Conservation (phyloP, 2,888 invertebrate genomes). For the Pseudolycoriella hygida region DNA sequence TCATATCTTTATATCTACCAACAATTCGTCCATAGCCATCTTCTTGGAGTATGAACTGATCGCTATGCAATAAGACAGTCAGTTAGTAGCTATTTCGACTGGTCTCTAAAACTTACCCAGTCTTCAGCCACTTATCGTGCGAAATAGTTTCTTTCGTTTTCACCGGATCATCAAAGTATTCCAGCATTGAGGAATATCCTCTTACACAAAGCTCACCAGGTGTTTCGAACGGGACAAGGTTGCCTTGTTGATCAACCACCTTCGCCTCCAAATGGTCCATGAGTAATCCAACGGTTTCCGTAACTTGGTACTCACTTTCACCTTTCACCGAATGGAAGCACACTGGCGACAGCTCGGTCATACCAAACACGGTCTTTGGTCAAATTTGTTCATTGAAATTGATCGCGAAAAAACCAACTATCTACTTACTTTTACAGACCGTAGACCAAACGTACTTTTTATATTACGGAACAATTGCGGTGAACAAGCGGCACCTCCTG, state of each 20-base stretch:
- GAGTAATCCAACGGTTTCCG: slow-evolving; percentile 35
- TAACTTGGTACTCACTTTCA: slow-evolving; percentile 29
- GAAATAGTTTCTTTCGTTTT: slow-evolving; percentile 50
- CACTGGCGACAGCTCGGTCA: slow-evolving; percentile 38
- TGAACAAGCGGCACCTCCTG: slow-evolving; percentile 58
- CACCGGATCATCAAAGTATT: slow-evolving; percentile 54
- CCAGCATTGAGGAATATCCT: slow-evolving; percentile 52
- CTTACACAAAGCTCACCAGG: slow-evolving; percentile 56
- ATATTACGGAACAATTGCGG: slow-evolving; percentile 37
- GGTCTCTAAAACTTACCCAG: slow-evolving; percentile 35
- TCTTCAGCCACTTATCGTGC: slow-evolving; percentile 51
- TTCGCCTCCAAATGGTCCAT: slow-evolving; percentile 37
- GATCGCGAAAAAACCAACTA: neutral
- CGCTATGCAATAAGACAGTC: slow-evolving; percentile 28
- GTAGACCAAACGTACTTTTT: slow-evolving; percentile 28
- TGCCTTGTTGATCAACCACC: slow-evolving; percentile 40
- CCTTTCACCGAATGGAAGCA: slow-evolving; percentile 33
- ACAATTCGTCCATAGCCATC: slow-evolving; percentile 50
- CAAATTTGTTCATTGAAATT: slow-evolving; percentile 20
- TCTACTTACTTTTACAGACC: slow-evolving; percentile 29
- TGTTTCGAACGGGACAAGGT: slow-evolving; percentile 43
- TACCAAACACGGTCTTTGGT: slow-evolving; percentile 34
- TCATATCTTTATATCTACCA: slow-evolving; percentile 57
- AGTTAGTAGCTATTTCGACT: slow-evolving; percentile 29
- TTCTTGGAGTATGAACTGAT: slow-evolving; percentile 40